Percentiles rank a stretch among this genome's conserved stretches.
phyloP scores from a whole-genome alignment of 2,888 invertebrate genomes.

The Halocaridina rubra region DNA sequence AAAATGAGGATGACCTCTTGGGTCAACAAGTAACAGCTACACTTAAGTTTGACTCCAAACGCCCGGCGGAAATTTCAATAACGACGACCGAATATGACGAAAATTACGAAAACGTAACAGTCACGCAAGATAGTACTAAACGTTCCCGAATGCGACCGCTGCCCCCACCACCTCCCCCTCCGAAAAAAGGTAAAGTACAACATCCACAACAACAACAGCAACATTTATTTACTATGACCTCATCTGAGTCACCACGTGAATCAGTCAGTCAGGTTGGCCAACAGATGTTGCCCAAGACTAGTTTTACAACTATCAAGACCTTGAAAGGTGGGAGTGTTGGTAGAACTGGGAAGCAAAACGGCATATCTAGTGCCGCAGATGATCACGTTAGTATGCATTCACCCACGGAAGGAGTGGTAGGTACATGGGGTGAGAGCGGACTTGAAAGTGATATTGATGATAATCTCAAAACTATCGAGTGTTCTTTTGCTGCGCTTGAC shows the following conservation, averaged over 20 bases:
- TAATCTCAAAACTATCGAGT: constrained; percentile 53
- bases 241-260: constrained; percentile 1
- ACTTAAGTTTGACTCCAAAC: not conserved
- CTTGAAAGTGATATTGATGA: constrained; percentile 55
- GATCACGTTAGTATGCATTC: constrained; percentile 22
- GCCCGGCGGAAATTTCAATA: not conserved
- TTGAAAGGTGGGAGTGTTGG: constrained; percentile 13
- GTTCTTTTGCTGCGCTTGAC: constrained; percentile 55
- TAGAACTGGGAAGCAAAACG: not conserved
- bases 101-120: constrained; percentile 36
- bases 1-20: not conserved
- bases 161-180: constrained; percentile 56
- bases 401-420: constrained; percentile 8
- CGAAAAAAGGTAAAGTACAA: constrained; percentile 48
- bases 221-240: too few relatives aligned
- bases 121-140: not conserved
- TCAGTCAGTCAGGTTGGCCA: constrained; percentile 28
- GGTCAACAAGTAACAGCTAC: not conserved
- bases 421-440: not conserved
- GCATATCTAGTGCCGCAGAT: not conserved
- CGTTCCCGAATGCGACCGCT: constrained; percentile 31
- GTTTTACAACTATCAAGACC: not conserved
- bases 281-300: not conserved
- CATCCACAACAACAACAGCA: constrained; percentile 21
- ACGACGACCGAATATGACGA: constrained; percentile 18